Evolutionary conservation across 2,113 vertebrate genomes (phyloP).

Genomic region (Pterocles orientalis): DNA sequence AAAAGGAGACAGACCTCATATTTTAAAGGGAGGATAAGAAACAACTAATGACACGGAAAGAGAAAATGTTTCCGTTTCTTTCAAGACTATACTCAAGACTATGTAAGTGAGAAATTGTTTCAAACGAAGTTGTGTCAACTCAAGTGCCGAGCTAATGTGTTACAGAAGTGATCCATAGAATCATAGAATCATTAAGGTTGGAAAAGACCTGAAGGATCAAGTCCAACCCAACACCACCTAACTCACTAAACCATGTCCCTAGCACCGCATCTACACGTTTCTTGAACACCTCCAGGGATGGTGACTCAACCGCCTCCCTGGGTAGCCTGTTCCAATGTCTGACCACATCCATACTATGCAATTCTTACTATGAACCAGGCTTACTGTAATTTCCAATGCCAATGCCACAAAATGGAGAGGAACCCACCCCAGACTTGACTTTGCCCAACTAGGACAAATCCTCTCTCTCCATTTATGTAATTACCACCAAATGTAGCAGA

Average conservation of each 20-base stretch:
- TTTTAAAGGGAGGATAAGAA: background rate
- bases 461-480: background rate
- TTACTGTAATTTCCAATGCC: background rate
- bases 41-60: background rate
- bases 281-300: no score
- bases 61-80: background rate
- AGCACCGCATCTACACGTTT: no score
- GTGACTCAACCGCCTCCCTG: no score
- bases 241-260: no score
- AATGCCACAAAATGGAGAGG: background rate
- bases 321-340: no score
- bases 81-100: background rate
- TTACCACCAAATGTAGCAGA: background rate
- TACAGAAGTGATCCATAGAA: fast-evolving
- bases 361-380: background rate
- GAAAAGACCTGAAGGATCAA: no score
- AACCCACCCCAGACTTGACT: background rate
- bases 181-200: no score
- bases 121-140: background rate
- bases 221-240: no score
- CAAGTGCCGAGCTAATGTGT: fast-evolving
- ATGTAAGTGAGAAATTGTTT: background rate
- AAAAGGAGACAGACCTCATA: background rate
- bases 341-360: fast-evolving
- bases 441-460: background rate